These are phyloP conservation scores for Amphimallon solstitiale DNA, from an alignment of 2,888 invertebrate genomes.

Conservation along the genomic window DNA sequence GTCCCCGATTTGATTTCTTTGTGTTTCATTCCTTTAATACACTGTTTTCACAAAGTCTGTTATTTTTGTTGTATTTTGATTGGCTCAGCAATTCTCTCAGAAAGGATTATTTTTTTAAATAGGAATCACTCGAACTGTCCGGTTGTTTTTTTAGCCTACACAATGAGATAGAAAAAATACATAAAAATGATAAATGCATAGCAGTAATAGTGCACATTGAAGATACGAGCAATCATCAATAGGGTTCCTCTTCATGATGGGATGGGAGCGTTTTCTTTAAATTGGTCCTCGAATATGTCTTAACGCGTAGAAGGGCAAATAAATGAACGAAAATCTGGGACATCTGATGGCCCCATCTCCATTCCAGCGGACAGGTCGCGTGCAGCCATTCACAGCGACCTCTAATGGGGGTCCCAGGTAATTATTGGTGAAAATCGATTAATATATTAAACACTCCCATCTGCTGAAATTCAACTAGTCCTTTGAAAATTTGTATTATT, in stretches of 20 bases:
- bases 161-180: conserved; percentile 36
- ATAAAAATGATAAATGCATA: conserved; percentile 13
- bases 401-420: conserved; percentile 62
- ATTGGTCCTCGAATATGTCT: not conserved
- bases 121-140: conserved; percentile 18
- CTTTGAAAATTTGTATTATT: conserved; percentile 16
- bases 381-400: conserved; percentile 74
- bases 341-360: conserved; percentile 63
- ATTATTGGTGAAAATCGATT: conserved; percentile 31
- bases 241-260: conserved; percentile 12
- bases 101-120: conserved; percentile 41
- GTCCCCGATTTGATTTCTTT: conserved; percentile 53
- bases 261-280: conserved; percentile 35
- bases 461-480: conserved; percentile 39
- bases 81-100: conserved; percentile 66
- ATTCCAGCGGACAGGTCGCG: conserved; percentile 63
- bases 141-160: conserved; percentile 36
- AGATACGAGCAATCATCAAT: conserved; percentile 36
- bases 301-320: conserved; percentile 10
- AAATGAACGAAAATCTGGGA: conserved; percentile 48
- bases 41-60: conserved; percentile 26
- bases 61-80: conserved; percentile 60
- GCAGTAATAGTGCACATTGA: conserved; percentile 8
- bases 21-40: conserved; percentile 40
- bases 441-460: conserved; percentile 51